Conservation (phyloP, 2,113 vertebrate species). For the Phyllopteryx taeniolatus region DNA sequence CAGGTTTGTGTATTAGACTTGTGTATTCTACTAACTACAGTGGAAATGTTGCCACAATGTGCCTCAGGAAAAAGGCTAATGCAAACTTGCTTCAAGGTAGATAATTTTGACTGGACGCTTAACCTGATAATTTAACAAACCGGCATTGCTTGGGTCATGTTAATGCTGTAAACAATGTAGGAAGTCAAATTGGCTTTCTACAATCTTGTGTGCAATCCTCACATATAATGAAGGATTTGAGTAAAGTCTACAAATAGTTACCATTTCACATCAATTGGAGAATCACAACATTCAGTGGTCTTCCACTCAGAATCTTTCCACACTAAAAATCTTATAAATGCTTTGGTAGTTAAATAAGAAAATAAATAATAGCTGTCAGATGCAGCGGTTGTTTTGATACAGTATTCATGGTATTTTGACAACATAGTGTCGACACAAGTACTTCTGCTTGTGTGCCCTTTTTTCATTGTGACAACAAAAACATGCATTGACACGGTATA, state of each 20-base stretch:
- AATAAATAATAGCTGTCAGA: too few species aligned
- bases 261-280: background rate
- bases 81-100: constrained; percentile 43
- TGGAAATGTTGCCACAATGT: constrained; percentile 22
- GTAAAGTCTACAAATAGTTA: background rate
- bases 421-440: too few species aligned
- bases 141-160: constrained; percentile 18
- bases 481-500: too few species aligned
- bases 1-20: constrained; percentile 68
- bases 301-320: background rate
- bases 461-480: too few species aligned
- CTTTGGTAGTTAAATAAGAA: too few species aligned
- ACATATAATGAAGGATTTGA: background rate
- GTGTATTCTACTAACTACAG: constrained; percentile 71
- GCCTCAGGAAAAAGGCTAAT: constrained; percentile 57
- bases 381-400: background rate
- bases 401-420: too few species aligned
- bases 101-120: constrained; percentile 41
- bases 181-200: constrained; percentile 1
- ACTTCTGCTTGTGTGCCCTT: too few species aligned
- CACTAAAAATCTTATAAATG: too few species aligned
- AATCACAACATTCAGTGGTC: background rate
- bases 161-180: constrained; percentile 17
- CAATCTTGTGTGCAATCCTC: background rate
- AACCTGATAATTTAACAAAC: constrained; percentile 43